These are phyloP conservation scores for Pogonocherus hispidulus DNA, from an alignment of 2,888 invertebrate genomes.

Conservation along the genomic window DNA sequence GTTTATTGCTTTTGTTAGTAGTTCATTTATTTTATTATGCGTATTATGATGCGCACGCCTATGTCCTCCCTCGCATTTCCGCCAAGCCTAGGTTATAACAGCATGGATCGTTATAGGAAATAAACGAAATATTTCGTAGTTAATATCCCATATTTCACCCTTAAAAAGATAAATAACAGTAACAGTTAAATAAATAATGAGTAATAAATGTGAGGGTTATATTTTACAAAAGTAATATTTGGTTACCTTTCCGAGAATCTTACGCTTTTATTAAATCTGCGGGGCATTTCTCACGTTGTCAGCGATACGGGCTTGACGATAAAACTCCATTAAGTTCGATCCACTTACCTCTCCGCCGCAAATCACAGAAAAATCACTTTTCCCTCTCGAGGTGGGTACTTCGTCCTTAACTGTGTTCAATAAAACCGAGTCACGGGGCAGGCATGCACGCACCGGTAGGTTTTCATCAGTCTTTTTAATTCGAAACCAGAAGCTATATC, in stretches of 20 bases:
- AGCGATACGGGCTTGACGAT: neutral
- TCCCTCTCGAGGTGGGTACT: neutral
- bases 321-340: neutral
- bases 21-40: no score
- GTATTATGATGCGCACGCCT: no score
- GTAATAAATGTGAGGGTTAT: no score
- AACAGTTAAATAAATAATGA: neutral
- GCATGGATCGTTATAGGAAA: no score
- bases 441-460: neutral
- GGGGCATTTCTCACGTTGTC: neutral
- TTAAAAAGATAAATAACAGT: neutral
- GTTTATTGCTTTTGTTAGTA: no score
- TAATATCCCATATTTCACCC: no score
- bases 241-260: neutral
- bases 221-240: neutral
- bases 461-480: neutral
- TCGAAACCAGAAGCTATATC: neutral
- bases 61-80: no score
- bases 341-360: neutral
- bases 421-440: neutral
- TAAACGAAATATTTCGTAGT: no score
- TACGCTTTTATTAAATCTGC: neutral
- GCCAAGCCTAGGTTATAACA: no score
- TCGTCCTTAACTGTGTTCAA: neutral
- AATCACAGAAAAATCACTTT: neutral